These are phyloP conservation scores for Macrosiphum euphorbiae DNA, from an alignment of 2,888 invertebrate species.

Conservation along the genomic window DNA sequence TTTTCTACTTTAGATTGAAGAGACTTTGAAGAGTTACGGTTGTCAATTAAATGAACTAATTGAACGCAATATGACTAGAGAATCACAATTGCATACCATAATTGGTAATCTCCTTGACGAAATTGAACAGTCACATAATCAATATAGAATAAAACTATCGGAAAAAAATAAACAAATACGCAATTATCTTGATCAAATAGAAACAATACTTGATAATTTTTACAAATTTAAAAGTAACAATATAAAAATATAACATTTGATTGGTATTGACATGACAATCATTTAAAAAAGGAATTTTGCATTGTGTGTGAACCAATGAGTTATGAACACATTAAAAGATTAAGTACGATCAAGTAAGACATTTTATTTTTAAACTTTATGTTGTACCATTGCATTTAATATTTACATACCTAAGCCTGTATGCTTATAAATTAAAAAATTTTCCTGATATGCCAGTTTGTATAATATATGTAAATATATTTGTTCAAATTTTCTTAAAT, in stretches of 20 bases:
- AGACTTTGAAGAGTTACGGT: slow-evolving; percentile 30
- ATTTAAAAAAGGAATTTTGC: not conserved
- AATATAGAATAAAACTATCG: slow-evolving; percentile 41
- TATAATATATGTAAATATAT: not conserved
- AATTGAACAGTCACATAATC: slow-evolving; percentile 43
- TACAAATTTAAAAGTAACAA: slow-evolving; percentile 29
- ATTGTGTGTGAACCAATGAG: not conserved
- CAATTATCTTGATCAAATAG: slow-evolving; percentile 50
- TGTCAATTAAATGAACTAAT: slow-evolving; percentile 42
- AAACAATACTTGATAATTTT: slow-evolving; percentile 45
- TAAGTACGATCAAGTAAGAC: not conserved
- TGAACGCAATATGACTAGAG: slow-evolving; percentile 44
- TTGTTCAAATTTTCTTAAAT: not conserved
- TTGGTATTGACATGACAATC: not conserved
- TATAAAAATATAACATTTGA: not conserved
- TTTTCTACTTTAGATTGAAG: slow-evolving; percentile 43
- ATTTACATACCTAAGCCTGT: not conserved
- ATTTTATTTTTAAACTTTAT: not conserved
- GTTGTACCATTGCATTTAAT: not conserved
- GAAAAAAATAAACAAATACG: slow-evolving; percentile 50
- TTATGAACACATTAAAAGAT: not conserved
- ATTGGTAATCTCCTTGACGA: slow-evolving; percentile 51
- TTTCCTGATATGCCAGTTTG: not conserved
- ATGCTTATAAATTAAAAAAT: not conserved
- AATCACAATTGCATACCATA: slow-evolving; percentile 47